Conservation (phyloP, 2,113 vertebrate species). For the Chamaea fasciata region DNA sequence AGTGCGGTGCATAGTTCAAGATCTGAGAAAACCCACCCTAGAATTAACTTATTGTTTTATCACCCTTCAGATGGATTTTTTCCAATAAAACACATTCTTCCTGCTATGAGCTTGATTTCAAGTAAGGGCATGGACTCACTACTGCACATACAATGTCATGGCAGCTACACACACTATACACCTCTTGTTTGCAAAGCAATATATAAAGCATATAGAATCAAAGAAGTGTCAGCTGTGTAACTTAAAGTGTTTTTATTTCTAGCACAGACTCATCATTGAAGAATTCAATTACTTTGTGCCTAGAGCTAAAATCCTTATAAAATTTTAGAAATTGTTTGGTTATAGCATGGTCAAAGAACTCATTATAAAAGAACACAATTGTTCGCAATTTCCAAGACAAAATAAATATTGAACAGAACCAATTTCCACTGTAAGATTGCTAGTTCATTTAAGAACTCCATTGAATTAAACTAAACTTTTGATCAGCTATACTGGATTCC, state of each 20-base stretch:
- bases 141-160: not conserved
- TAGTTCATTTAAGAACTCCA: not conserved
- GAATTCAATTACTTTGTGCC: not conserved
- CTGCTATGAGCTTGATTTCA: not conserved
- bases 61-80: constrained; percentile 25
- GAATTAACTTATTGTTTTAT: constrained; percentile 58
- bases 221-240: not conserved
- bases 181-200: not conserved
- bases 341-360: not conserved
- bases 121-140: not conserved
- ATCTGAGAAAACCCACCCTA: constrained; percentile 26
- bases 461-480: not conserved
- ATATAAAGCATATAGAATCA: not conserved
- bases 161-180: not conserved
- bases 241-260: not conserved
- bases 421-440: not conserved
- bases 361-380: not conserved
- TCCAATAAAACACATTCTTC: constrained; percentile 34
- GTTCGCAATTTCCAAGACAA: not conserved
- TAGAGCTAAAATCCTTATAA: not conserved
- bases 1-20: constrained; percentile 30
- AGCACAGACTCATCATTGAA: not conserved
- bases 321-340: not conserved
- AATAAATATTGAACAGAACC: not conserved
- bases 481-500: not conserved